Base-by-base conservation (phyloP, 2,888 invertebrate genomes). In the Lucinisca nassula region DNA sequence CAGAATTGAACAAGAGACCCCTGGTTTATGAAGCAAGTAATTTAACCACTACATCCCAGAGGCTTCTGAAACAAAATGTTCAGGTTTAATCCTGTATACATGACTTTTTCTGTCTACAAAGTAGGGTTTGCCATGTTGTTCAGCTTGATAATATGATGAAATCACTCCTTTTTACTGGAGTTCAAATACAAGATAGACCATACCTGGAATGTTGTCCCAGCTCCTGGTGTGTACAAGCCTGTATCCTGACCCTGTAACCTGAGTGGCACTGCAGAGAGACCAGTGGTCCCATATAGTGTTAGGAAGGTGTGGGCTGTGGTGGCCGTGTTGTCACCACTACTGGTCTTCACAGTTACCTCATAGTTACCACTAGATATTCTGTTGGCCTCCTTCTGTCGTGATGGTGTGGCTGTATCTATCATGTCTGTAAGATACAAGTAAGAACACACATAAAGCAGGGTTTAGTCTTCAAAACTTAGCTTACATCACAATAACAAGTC, bases 261-360 rank as follows among this genome's bases (percentile, higher is more conserved):
- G 0, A 96, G 91, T 6, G 91, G 91, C 45, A 91, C 78, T 10
- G 91, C 91, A 1, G 95, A 95, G 79, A 89, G 85, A 38, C 93
- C 94, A 72, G 93, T 93, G 12, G 87, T 90, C 6, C 96, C 96
- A 90, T 92, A 95, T 27, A 94, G 92, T 14, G 95, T 95, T 17
- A 96, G 75, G 74, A 84, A 94, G 8, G 95, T 94, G 38, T 93
- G 92, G 27, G 95, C 93, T 32, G 92, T 87, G 32, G 95, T 95
- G 2, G 92, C 94, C 37, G 95, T 92, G 84, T 92, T 92, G 1
- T 90, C 88, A n/a, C 93, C 38, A 81, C 94, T 93, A 89, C 95
- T 93, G 32, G 96, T 95, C 83, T 91, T 94, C 27, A 96, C 92
- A 17, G 74, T 87, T 40, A 95, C 93, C 55, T 67, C 67, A 35